Conservation (phyloP, 1,140 invertebrate genomes). For the Bathynomus jamesi region DNA sequence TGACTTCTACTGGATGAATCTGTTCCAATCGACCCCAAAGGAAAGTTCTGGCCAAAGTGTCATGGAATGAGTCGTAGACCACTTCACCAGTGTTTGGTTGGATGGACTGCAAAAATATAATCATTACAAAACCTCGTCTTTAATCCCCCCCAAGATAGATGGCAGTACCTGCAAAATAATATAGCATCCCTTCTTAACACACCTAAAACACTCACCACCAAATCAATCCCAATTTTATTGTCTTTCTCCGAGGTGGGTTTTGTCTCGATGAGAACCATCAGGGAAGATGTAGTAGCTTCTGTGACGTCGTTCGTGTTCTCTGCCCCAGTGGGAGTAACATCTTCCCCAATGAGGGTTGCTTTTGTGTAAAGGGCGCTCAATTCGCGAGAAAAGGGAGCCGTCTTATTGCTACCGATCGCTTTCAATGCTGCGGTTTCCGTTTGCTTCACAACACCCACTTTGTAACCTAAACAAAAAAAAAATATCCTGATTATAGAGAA, state of each 20-base stretch:
- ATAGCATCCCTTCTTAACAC: not conserved
- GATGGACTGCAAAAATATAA: too few species aligned
- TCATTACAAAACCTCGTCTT: too few species aligned
- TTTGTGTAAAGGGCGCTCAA: constrained; percentile 45
- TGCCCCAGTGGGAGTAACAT: constrained; percentile 39
- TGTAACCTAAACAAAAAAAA: constrained; percentile 38
- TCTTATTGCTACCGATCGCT: constrained; percentile 43
- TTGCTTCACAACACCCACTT: constrained; percentile 48
- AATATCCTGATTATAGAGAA: too few species aligned
- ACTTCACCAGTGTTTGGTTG: constrained; percentile 43
- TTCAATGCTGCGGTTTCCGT: constrained; percentile 47
- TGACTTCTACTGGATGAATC: constrained; percentile 43
- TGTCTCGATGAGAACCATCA: constrained; percentile 22
- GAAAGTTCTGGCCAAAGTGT: constrained; percentile 38
- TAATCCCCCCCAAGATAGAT: too few species aligned
- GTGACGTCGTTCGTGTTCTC: constrained; percentile 10
- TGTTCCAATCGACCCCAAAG: constrained; percentile 42
- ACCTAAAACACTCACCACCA: constrained; percentile 23
- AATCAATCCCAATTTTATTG: constrained; percentile 14
- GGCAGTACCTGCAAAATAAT: not conserved
- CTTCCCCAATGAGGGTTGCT: constrained; percentile 47
- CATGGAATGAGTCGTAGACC: constrained; percentile 45
- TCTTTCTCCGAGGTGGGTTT: constrained; percentile 21
- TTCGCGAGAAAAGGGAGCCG: constrained; percentile 43
- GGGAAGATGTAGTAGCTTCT: constrained; percentile 16